Evolutionary conservation across 2,797 vertebrate genomes (phyloP), one percentile per base, ranked within the genome.

Genomic region (Micrastur ruficollis): DNA sequence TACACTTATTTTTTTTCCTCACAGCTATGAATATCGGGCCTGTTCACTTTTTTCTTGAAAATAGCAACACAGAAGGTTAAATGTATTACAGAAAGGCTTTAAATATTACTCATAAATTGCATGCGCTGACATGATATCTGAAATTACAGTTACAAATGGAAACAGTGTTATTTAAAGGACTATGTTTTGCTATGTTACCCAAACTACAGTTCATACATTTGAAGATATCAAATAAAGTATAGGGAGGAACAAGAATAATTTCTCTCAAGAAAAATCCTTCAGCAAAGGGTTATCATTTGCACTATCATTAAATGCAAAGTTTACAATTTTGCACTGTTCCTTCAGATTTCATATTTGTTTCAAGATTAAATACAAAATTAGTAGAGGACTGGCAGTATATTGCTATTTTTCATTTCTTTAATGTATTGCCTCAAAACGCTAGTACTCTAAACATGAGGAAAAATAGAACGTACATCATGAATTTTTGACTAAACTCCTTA

Each of bases 391-490:
- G 34, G 32, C 19, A 19, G 5, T 15, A 47, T 53, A 71, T 53
- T 62, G 20, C 5, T 38, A 4, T 42, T 62, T 93, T 78, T 47
- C 5, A 11, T n/a, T 76, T 68, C 53, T 70, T 66, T n/a, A 40
- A 65, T 13, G 16, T 44, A 29, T 29, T 17, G 6, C 27, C 75
- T 71, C 25, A 32, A 63, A 74, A 44, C 6, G 6, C 29, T 29
- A 67, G 20, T 40, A 36, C 3, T 14, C 14, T 18, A 16, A 42
- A 52, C 7, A 31, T 3, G 27, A 75, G 27, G 31, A 75, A 59
- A 38, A 79, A 12, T 0, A 79, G 26, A 79, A 46, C 3, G 31
- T 17, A 36, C 9, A 26, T 29, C 2, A 58, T 0, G 1, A 61
- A 18, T 46, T 82, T 80, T 38, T 65, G 32, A 22, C 25, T 62